phyloP scores from a whole-genome alignment of 2,113 vertebrate species.

The Helogale parvula region DNA sequence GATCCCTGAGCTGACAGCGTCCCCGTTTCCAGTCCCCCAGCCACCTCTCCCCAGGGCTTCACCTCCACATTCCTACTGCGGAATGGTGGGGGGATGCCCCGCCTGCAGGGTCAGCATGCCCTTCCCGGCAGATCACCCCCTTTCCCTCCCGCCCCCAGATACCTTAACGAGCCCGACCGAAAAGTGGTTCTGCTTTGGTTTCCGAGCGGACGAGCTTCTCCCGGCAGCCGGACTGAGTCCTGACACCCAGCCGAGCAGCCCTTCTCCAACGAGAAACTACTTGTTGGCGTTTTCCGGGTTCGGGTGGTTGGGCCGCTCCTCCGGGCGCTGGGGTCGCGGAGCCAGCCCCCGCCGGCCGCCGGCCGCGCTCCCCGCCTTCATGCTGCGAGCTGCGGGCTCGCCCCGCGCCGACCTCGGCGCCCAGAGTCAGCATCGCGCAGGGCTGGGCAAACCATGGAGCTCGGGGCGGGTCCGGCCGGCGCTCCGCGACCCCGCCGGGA shows the following conservation, averaged over 20 bases:
- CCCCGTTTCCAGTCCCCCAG: neutral
- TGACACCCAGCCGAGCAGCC: constrained; percentile 46
- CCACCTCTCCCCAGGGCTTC: neutral
- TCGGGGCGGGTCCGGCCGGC: constrained; percentile 29
- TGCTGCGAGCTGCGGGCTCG: constrained; percentile 1
- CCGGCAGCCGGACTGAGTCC: neutral
- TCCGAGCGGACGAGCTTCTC: constrained; percentile 36
- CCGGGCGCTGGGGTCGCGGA: constrained; percentile 59
- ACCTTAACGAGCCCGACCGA: constrained; percentile 78
- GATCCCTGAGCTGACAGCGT: neutral
- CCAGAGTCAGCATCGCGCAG: constrained; percentile 49
- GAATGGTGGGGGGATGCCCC: neutral
- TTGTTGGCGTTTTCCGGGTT: constrained; percentile 82
- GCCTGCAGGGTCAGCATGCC: neutral
- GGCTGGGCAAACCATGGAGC: constrained; percentile 67
- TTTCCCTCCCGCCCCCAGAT: constrained; percentile 34
- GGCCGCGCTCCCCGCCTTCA: constrained; percentile 62
- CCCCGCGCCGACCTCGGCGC: constrained; percentile 29
- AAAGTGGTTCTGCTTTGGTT: constrained; percentile 57
- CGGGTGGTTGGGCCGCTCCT: constrained; percentile 74
- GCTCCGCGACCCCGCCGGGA: neutral
- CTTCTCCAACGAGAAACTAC: constrained; percentile 76
- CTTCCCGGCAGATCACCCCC: neutral
- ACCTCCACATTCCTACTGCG: neutral
- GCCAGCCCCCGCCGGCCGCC: constrained; percentile 67